Base-by-base conservation (phyloP, 2,797 vertebrate genomes). In the Rhinophrynus dorsalis region DNA sequence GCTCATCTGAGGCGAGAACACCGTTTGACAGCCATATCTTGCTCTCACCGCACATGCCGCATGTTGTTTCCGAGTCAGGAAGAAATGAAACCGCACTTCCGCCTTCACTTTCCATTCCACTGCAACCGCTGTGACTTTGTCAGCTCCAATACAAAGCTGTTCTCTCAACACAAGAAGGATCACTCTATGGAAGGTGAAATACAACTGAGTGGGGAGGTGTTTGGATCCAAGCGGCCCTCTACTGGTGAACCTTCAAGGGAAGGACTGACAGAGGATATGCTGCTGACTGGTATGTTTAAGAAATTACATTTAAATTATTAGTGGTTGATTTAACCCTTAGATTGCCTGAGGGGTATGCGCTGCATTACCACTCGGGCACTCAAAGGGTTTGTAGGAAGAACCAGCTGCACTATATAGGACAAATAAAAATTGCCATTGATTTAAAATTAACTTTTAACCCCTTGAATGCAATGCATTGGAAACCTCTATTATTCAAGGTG, bases 21-120 rank as follows among this genome's bases (percentile, higher is more conserved):
- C 0, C 54, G 79, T n/a, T 72, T 82, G 2, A 75, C 79, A 4
- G 84, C 91, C 0, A 77, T 92, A 55, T 76, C 86, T 20, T 93
- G 91, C 1, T 15, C 87, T 58, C 80, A 83, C 74, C 85, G 75
- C 5, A 81, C 86, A 78, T 94, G 92, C 71, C 82, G 82, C 0
- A 65, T 79, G 48, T 83, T 90, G 12, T 94, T 95, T 61, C 78
- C 77, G 33, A 89, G 81, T 56, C 83, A 37, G 21, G 80, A 30
- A 0, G 91, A 86, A 75, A 91, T 94, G 93, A 87, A 93, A 51
- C 79, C 70, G 61, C 93, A 95, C 62, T 65, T 76, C 32, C 84
- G 80, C 13, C 74, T 21, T 44, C 93, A 94, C 76, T 81, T 87
- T 67, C 92, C 93, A 2, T 94, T 93, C 72, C 89, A 91, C 81